Evolutionary conservation across 2,888 invertebrate species (phyloP).

Genomic region (Ophion obscuratus): DNA sequence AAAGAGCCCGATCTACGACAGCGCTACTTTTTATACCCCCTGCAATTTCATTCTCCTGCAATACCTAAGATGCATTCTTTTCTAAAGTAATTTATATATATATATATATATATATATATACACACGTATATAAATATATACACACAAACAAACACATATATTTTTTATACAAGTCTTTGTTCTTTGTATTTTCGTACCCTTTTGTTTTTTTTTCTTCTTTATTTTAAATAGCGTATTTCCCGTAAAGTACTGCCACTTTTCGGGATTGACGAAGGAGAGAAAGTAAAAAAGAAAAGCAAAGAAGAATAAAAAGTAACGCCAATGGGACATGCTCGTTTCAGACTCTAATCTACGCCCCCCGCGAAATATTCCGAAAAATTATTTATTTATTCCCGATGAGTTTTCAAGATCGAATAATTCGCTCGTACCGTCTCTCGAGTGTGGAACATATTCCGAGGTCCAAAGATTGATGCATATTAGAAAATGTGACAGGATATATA

Average conservation of each 20-base stretch:
- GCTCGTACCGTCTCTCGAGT: constrained; percentile 40
- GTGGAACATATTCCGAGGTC: constrained; percentile 53
- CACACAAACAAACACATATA: constrained; percentile 52
- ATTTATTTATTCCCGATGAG: constrained; percentile 57
- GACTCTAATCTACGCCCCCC: neutral
- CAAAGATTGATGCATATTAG: constrained; percentile 63
- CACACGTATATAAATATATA: constrained; percentile 49
- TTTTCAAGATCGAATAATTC: constrained; percentile 24
- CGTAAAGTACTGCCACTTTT: constrained; percentile 37
- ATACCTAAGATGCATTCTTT: constrained; percentile 76
- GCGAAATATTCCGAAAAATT: constrained; percentile 62
- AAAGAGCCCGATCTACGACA: constrained; percentile 36
- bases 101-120: constrained; percentile 39
- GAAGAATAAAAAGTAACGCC: too few relatives aligned
- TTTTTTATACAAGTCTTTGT: constrained; percentile 71
- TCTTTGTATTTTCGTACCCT: constrained; percentile 13
- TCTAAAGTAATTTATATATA: constrained; percentile 68
- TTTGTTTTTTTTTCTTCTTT: constrained; percentile 20
- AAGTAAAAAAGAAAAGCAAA: neutral
- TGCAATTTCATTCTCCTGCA: constrained; percentile 68
- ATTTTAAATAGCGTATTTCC: constrained; percentile 30
- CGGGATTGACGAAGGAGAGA: constrained; percentile 7
- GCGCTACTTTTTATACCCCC: constrained; percentile 5
- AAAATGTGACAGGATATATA: constrained; percentile 2
- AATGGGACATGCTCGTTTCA: constrained; percentile 12